Evolutionary conservation across 2,113 vertebrate genomes (phyloP).

Genomic region (Empidonax traillii): DNA sequence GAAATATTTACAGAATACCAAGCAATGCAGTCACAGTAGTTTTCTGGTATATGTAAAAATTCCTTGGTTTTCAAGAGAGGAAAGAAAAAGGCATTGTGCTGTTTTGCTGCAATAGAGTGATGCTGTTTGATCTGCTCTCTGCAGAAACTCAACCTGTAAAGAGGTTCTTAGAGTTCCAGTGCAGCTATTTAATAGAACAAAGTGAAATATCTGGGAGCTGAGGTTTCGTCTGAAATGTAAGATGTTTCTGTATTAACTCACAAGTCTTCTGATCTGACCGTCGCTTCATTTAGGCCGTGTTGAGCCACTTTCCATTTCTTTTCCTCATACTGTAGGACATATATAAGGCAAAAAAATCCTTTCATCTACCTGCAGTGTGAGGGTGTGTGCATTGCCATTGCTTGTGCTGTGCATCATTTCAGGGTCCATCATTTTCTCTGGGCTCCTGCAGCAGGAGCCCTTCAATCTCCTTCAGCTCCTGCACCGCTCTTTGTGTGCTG

Average conservation of each 20-base stretch:
- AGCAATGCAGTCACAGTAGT: not conserved
- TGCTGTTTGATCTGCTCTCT: conserved; percentile 22
- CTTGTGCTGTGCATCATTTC: not conserved
- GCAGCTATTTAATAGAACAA: conserved; percentile 16
- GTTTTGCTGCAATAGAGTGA: not conserved
- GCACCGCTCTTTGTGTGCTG: not conserved
- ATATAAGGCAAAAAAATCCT: not conserved
- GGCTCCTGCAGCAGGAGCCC: not conserved
- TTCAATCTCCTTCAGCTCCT: not conserved
- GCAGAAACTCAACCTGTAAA: conserved; percentile 23
- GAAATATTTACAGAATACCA: conserved; percentile 1
- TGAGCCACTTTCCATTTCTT: not conserved
- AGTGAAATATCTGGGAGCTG: not conserved
- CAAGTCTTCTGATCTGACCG: not conserved
- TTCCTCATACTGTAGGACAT: not conserved
- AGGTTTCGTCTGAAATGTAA: conserved; percentile 4
- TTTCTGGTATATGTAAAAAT: conserved; percentile 23
- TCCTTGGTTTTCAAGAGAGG: not conserved
- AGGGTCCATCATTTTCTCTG: not conserved
- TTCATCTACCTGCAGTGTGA: no score
- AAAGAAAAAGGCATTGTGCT: not conserved
- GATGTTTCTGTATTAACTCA: not conserved
- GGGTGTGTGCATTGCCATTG: not conserved
- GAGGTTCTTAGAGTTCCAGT: not conserved
- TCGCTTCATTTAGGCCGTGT: not conserved